Evolutionary conservation across 2,888 invertebrate genomes (phyloP), one percentile per base, ranked within the genome.

Genomic region (Aleiodes testaceus): DNA sequence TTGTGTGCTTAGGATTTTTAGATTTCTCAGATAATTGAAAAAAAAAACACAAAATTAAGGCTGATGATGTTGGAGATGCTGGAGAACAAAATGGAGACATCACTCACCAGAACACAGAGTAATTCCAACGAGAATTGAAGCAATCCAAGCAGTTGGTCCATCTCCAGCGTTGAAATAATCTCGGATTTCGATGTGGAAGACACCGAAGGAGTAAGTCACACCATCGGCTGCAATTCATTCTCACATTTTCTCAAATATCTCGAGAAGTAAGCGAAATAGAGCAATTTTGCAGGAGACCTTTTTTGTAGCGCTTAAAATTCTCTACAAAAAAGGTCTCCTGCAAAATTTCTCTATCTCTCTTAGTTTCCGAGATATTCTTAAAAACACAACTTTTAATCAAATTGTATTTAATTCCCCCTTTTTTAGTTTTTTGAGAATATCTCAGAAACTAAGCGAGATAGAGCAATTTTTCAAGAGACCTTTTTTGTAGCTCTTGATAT

Each of bases 141-240:
- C 93, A 81, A 99, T 95, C 95, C 96, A 96, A 20, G 98, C 94
- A 9, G 97, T 97, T 78, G 93, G 93, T 74, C 94, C 95, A 85
- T 94, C 93, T 74, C 95, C 94, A 84, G 94, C 94, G 5, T 92
- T 88, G 88, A 97, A 98, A 88, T 96, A 94, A 73, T 90, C 89
- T 78, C 96, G 89, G 85, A 98, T 94, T 87, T 96, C 95, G 77
- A 92, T 91, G 88, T 95, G 95, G 88, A 98, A 96, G 74, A 98
- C 93, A 68, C 99, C 99, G 87, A 98, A 98, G 14, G 98, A 97
- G 89, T 99, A 99, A 66, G 98, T 98, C 87, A 99, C 95, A 72
- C 99, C 99, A 88, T 99, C 99, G 79, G 97, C 98, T 93, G 92
- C 79, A 92, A 92, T 74, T 53, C 67, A 69, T 36, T n/a, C n/a